Evolutionary conservation across 2,797 vertebrate species (phyloP), one percentile per base, ranked within the genome.

Genomic region (Micrastur ruficollis): DNA sequence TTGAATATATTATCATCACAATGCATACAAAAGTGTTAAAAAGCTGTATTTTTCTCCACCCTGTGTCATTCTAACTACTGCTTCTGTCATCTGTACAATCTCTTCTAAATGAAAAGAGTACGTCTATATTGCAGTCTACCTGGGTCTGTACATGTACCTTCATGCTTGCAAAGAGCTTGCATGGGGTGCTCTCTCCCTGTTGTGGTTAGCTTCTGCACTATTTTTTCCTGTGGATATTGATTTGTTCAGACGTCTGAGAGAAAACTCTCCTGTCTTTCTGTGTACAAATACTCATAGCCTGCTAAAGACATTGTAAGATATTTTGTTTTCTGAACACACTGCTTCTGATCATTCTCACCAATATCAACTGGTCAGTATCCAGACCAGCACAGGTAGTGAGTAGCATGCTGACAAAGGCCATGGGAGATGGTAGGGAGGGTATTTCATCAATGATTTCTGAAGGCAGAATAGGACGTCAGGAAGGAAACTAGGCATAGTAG

Each of bases 1-100:
- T 88, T 90, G 73, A 89, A 16, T 55, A 53, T 63, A 67, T 70
- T 86, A 67, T 95, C 59, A 93, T 72, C 68, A 89, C 63, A 90
- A 87, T 62, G 32, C 25, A 61, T 74, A 58, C 32, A 47, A 61
- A 88, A 87, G 42, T 86, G 36, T 72, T 89, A 68, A 93, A 89
- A 90, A 95, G 27, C 16, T 76, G 15, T 84, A 73, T 61, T 86
- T 82, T 61, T 79, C 29, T 67, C 16, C 25, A 52, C 11, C 44
- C 23, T 56, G 15, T 73, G 40, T 55, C 34, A 29, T 89, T 74
- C 20, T 71, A 38, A 50, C 8, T 63, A 34, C 12, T 17, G 14
- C 56, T 82, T 82, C 40, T 2, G 2, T 42, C 21, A 52, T 29
- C n/a, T 36, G 8, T 47, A 44, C 23, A 68, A 81, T 20, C 13